Evolutionary conservation across 1,140 invertebrate species (phyloP), one percentile per base, ranked within the genome.

Genomic region (Drosophila lini): DNA sequence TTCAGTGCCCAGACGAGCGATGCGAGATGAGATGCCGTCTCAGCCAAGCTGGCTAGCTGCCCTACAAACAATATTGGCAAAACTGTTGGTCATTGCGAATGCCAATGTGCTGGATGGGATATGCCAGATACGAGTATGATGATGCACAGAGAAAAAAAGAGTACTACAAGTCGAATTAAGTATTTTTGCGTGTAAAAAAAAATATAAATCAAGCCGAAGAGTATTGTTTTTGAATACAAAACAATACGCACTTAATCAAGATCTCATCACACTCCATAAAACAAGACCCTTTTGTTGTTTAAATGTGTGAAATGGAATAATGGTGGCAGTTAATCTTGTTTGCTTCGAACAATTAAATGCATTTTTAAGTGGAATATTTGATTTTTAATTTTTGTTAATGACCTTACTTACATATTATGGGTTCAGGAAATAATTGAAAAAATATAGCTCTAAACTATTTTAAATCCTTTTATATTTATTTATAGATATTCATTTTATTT

Each of bases 21-120:
- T 45, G 11, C 19, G 44, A 45, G 28, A 79, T 40, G 50, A 64
- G 52, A 80, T 44, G 50, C 48, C 42, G 36, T 62, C 36, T 38
- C 47, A 34, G 16, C n/a, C 53, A 28, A 22, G 31, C 64, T 60
- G 63, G 62, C 58, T 56, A 56, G 62, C 58, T 64, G 63, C 40
- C 68, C 74, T 60, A 70, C 69, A 80, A 88, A 65, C 83, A 80
- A 71, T 22, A 38, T 76, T 80, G 67, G 62, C 63, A 61, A 67
- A 80, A 58, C 70, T 64, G 61, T 84, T 62, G 79, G 67, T 77
- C 82, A 86, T 70, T 56, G 75, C 38, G 36, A 22, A 19, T 28
- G 45, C 69, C 32, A 16, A 34, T 28, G 25, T 48, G 16, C 19
- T 48, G 15, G 60, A n/a, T 36, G 74, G 48, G 19, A 45, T 31